A percentile compares a stretch with the other conserved stretches of the same genome.
Conservation (phyloP, 2,797 vertebrate genomes). For the Serranus cabrilla region DNA sequence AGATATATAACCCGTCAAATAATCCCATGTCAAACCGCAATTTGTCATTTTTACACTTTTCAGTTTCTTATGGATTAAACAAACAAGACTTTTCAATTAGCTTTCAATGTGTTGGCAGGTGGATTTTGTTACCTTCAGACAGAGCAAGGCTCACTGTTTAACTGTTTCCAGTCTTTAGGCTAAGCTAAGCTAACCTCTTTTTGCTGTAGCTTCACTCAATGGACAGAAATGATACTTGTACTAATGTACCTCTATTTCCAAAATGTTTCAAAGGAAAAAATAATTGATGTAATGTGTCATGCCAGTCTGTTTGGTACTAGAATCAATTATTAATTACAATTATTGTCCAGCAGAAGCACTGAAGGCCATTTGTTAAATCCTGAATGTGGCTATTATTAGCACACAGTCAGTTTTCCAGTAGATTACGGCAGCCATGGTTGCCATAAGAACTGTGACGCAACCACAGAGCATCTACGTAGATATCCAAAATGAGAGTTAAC, state of each 20-base stretch:
- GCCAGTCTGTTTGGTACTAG: not conserved
- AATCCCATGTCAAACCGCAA: too few relatives aligned
- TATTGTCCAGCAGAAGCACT: constrained; percentile 2
- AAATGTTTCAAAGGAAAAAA: not conserved
- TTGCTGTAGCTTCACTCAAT: not conserved
- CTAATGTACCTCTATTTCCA: not conserved
- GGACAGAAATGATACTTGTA: not conserved
- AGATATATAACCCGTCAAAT: too few relatives aligned
- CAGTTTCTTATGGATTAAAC: not conserved
- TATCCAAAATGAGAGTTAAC: not conserved
- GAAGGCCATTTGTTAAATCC: not conserved
- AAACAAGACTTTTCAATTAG: not conserved
- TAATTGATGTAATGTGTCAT: not conserved
- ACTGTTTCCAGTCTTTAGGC: not conserved
- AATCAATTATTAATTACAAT: not conserved
- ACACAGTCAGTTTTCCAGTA: constrained; percentile 7
- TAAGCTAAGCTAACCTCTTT: not conserved
- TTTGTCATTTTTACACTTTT: not conserved
- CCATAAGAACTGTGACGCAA: constrained; percentile 15
- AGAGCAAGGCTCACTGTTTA: too few relatives aligned
- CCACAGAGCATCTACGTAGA: not conserved
- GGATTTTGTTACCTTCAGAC: not conserved
- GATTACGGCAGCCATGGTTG: constrained; percentile 15
- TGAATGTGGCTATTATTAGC: constrained; percentile 36
- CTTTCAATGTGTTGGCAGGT: not conserved